Conservation (phyloP, 2,797 vertebrate species). For the Ammospiza maritima region DNA sequence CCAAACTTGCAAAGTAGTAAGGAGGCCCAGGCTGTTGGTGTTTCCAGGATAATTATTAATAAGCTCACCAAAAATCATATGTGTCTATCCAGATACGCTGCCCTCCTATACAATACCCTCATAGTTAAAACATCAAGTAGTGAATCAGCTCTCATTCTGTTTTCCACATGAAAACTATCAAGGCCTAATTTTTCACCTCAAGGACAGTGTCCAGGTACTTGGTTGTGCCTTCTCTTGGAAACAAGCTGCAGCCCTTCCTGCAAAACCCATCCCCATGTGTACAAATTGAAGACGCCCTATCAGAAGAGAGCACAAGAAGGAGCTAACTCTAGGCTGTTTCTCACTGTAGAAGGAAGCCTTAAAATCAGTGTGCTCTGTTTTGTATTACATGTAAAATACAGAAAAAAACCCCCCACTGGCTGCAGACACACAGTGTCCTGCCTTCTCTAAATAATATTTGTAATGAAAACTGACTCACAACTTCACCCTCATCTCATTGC, state of each 20-base stretch:
- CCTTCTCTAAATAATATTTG: background rate
- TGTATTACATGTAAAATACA: background rate
- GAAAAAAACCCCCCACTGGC: background rate
- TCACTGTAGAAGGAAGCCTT: background rate
- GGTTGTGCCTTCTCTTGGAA: background rate
- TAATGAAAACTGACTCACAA: background rate
- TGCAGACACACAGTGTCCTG: background rate
- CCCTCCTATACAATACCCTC: background rate
- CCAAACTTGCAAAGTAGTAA: background rate
- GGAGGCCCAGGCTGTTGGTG: background rate
- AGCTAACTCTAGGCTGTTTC: background rate
- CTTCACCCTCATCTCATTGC: background rate
- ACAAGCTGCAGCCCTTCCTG: background rate
- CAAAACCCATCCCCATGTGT: background rate
- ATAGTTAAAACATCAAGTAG: background rate
- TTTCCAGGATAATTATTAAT: background rate
- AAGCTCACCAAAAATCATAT: background rate
- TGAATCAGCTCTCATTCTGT: background rate
- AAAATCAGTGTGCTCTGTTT: background rate
- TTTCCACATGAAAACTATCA: background rate
- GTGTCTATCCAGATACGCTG: fast-evolving
- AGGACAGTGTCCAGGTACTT: background rate
- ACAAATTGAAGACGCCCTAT: background rate
- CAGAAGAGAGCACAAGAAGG: background rate
- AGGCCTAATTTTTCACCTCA: background rate